phyloP scores from a whole-genome alignment of 2,888 invertebrate genomes.

The Chrysolina oricalcia region DNA sequence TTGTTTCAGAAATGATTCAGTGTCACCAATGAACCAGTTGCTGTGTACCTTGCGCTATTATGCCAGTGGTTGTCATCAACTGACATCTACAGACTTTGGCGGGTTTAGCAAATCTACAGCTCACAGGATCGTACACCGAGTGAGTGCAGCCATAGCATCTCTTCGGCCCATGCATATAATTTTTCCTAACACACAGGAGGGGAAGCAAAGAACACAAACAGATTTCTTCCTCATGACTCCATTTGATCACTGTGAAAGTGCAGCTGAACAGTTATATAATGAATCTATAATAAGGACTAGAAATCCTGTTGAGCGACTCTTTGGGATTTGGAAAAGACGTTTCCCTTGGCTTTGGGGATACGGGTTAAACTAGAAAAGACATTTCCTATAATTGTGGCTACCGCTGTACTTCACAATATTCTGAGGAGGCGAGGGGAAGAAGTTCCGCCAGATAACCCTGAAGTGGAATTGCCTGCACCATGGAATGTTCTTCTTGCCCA shows the following conservation, averaged over 20 bases:
- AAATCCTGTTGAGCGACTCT: constrained; percentile 5
- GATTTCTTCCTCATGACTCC: constrained; percentile 14
- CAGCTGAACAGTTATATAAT: constrained; percentile 11
- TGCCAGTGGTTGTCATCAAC: background rate
- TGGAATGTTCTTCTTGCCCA: no score
- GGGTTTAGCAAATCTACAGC: constrained; percentile 16
- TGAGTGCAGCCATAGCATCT: constrained; percentile 27
- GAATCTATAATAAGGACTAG: background rate
- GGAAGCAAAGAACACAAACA: constrained; percentile 11
- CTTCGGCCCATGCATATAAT: constrained; percentile 12
- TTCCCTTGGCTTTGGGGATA: constrained; percentile 3
- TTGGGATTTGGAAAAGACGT: constrained; percentile 11
- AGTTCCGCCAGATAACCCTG: constrained; percentile 11
- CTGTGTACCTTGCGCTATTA: no score
- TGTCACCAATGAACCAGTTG: no score
- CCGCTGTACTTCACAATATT: constrained; percentile 17
- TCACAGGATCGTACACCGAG: constrained; percentile 18
- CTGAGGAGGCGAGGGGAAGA: background rate
- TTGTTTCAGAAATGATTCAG: no score
- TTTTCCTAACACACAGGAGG: constrained; percentile 21
- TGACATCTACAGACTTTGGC: constrained; percentile 12
- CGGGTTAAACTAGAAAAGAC: background rate
- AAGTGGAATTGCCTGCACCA: constrained; percentile 1
- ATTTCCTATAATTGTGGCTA: constrained; percentile 12
- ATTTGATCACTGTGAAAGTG: constrained; percentile 19